Conservation (phyloP, 1,140 invertebrate species). For the Streblospio benedicti region DNA sequence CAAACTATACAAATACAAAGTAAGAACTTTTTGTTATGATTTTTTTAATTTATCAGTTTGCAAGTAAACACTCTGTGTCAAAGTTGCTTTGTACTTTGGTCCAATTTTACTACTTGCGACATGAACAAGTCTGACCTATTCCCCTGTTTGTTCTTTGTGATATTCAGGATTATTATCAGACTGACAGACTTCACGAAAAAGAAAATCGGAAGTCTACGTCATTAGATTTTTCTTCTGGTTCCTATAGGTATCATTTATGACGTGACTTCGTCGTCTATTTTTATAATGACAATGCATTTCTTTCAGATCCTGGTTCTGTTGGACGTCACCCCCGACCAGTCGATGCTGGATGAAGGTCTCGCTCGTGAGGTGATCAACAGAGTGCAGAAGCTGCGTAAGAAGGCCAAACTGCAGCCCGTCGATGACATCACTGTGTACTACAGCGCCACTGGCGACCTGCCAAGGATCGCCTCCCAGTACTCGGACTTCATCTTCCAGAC, state of each 20-base stretch:
- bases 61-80: neutral
- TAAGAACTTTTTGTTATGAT: neutral
- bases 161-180: constrained; percentile 34
- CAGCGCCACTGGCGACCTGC: constrained; percentile 40
- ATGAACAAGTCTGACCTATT: no score
- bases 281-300: no score
- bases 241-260: constrained; percentile 16
- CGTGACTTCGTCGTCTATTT: no score
- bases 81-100: neutral
- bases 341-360: constrained; percentile 75
- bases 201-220: neutral
- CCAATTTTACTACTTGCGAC: no score
- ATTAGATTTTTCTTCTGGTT: constrained; percentile 16
- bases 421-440: constrained; percentile 83
- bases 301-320: constrained; percentile 48
- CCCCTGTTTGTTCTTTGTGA: no score
- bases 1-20: no score
- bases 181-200: neutral
- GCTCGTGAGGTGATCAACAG: constrained; percentile 87
- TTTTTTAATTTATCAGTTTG: neutral
- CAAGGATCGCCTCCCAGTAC: constrained; percentile 31
- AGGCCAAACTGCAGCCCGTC: constrained; percentile 78
- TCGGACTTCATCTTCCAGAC: constrained; percentile 47
- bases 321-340: constrained; percentile 62
- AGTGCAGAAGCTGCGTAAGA: constrained; percentile 94